These are phyloP conservation scores for Phaenicophaeus curvirostris DNA, from an alignment of 2,797 vertebrate species.

Conservation along the genomic window DNA sequence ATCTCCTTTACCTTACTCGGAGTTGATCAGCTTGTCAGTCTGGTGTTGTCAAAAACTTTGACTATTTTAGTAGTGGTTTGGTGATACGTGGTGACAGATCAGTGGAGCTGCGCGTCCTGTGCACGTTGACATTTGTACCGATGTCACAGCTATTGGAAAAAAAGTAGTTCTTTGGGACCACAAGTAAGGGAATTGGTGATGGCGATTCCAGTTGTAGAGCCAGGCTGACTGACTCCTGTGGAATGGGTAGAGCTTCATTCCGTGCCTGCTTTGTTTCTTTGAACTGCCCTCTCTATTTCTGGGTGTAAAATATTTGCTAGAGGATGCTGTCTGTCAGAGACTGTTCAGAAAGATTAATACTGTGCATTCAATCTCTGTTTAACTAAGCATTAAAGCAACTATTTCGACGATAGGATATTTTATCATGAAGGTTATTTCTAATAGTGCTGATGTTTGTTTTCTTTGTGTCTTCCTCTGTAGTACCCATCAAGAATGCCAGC, in stretches of 20 bases:
- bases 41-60: neutral
- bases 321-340: neutral
- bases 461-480: conserved; percentile 54
- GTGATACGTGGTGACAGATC: neutral
- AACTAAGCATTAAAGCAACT: neutral
- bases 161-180: neutral
- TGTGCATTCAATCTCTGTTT: neutral
- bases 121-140: neutral
- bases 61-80: neutral
- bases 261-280: conserved; percentile 5
- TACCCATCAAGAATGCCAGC: conserved; percentile 56
- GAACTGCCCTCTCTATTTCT: neutral
- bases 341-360: neutral
- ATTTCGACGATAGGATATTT: neutral
- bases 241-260: neutral
- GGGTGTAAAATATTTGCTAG: neutral
- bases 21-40: neutral
- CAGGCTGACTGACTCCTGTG: neutral
- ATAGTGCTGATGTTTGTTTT: neutral
- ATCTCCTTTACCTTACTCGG: neutral
- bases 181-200: neutral
- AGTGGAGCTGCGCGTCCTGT: neutral
- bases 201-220: neutral
- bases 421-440: neutral
- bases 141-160: neutral